phyloP scores from a whole-genome alignment of 2,113 vertebrate genomes.

The Micromys minutus region DNA sequence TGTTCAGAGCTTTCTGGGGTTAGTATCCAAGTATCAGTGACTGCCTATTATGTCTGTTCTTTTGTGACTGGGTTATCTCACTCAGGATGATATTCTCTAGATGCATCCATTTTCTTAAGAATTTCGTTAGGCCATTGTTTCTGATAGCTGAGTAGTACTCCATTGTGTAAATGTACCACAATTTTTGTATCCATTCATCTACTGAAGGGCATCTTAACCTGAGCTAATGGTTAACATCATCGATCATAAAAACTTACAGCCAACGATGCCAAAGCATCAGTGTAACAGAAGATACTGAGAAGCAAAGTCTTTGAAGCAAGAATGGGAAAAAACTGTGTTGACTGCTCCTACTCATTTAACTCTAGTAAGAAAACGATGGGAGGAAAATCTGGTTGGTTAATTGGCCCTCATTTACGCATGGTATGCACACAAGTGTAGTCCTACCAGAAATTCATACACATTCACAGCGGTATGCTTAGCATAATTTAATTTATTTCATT shows the following conservation, averaged over 20 bases:
- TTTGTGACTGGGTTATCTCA: too few relatives aligned
- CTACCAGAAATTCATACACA: not conserved
- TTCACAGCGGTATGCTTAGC: not conserved
- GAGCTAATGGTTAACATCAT: conserved; percentile 12
- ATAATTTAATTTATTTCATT: conserved; percentile 36
- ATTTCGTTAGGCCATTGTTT: too few relatives aligned
- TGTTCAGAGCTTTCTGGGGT: too few relatives aligned
- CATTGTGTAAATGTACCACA: too few relatives aligned
- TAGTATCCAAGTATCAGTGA: too few relatives aligned
- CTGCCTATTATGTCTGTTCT: too few relatives aligned
- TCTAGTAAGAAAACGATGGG: not conserved
- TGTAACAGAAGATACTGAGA: not conserved
- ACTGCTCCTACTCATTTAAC: not conserved
- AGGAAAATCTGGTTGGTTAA: not conserved
- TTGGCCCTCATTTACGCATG: not conserved
- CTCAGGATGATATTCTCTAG: too few relatives aligned
- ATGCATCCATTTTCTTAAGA: too few relatives aligned
- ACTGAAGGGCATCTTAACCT: too few relatives aligned
- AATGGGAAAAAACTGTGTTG: not conserved
- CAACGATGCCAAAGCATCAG: not conserved
- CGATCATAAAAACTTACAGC: conserved; percentile 5
- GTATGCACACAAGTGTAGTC: not conserved
- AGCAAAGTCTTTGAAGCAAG: not conserved
- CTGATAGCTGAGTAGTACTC: too few relatives aligned
- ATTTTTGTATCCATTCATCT: too few relatives aligned